Conservation (phyloP, 2,113 vertebrate genomes). For the Pluvianellus socialis region DNA sequence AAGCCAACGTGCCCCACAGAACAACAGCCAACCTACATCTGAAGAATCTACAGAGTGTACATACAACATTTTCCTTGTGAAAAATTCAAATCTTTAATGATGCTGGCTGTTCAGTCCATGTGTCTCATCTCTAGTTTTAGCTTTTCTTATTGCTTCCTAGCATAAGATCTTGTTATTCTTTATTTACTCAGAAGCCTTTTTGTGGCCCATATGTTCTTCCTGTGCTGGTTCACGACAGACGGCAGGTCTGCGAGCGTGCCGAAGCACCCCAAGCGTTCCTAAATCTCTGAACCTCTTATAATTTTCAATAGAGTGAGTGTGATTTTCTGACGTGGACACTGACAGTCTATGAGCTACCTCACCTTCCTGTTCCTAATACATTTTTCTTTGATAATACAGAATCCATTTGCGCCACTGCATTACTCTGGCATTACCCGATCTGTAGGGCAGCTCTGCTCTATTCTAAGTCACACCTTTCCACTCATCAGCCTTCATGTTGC, state of each 20-base stretch:
- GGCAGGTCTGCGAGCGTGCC: background rate
- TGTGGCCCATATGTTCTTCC: background rate
- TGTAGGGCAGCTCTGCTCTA: background rate
- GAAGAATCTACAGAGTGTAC: fast-evolving
- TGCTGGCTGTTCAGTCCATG: background rate
- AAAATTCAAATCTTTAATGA: background rate
- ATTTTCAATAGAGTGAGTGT: background rate
- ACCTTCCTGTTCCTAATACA: background rate
- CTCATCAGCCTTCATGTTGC: background rate
- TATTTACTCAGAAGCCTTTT: constrained; percentile 15
- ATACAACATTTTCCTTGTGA: background rate
- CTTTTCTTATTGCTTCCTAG: background rate
- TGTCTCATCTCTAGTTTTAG: background rate
- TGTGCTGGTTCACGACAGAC: background rate
- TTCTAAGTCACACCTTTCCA: background rate
- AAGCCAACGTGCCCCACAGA: background rate
- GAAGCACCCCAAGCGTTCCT: background rate
- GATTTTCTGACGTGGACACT: background rate
- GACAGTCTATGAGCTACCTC: background rate
- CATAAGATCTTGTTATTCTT: background rate
- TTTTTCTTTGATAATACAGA: background rate
- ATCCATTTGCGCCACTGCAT: background rate
- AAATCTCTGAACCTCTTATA: background rate
- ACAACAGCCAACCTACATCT: background rate
- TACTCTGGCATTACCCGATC: background rate